Evolutionary conservation across 2,888 invertebrate genomes (phyloP), one percentile per base, ranked within the genome.

Genomic region (Chymomyza caudatula): DNA sequence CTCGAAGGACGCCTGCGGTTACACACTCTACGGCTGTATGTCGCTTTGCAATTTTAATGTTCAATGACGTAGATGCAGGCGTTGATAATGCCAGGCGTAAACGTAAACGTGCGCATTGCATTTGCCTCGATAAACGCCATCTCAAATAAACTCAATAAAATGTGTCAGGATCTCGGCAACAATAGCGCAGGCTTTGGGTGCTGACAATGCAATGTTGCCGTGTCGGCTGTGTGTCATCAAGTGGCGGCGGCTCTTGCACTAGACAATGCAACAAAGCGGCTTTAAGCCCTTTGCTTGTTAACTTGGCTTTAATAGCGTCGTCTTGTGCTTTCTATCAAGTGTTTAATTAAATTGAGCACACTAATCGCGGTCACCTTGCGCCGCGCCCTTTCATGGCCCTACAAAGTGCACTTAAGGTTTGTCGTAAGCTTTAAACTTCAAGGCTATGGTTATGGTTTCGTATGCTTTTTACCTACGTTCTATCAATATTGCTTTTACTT

Each of bases 31-130:
- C 70, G 56, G n/a, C 58, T 59, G 77, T 59, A 37, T 11, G 29
- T 37, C 11, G 29, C 61, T 57, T 63, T 83, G 80, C 86, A 85
- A 76, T 85, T 80, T 80, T 85, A 80, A 80, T 85, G 80, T 75
- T 69, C 80, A 71, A 43, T 77, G 85, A 77, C 77, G 85, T 77
- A 67, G 86, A 79, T 80, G 69, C 80, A 63, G 52, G 64, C 68
- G 73, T 51, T 71, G 83, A 85, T 80, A 80, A 77, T 72, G 67
- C 52, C 55, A 55, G n/a, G 47, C 71, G 56, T 67, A 60, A 71
- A 65, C 75, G 73, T 83, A 79, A 73, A 71, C 74, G 57, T 67
- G 56, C 47, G 11, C 11, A 37, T 47, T 47, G 47, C 69, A 71
- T 54, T 37, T 37, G 51, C 51, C 20, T 20, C 51, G 51, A 51